phyloP scores from a whole-genome alignment of 2,888 invertebrate genomes.

The Calameuta filiformis region DNA sequence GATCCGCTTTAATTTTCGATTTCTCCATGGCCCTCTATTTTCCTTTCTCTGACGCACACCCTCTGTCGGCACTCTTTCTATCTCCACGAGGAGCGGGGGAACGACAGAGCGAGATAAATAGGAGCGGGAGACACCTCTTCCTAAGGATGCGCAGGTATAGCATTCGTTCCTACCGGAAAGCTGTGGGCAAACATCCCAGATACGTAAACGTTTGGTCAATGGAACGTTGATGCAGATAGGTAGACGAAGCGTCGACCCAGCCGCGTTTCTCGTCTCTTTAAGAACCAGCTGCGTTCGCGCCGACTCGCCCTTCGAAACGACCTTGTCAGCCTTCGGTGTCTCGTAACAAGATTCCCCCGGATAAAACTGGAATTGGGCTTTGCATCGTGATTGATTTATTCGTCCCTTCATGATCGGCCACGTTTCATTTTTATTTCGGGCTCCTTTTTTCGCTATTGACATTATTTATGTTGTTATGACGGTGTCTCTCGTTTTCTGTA shows the following conservation, averaged over 20 bases:
- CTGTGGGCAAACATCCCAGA: neutral
- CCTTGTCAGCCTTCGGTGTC: neutral
- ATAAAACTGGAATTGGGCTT: neutral
- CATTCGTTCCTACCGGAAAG: neutral
- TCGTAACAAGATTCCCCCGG: neutral
- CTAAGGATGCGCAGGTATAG: neutral
- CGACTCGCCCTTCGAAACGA: neutral
- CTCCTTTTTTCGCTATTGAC: neutral
- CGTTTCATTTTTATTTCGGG: neutral
- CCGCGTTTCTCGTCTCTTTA: neutral
- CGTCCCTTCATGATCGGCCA: neutral
- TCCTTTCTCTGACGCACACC: conserved; percentile 8
- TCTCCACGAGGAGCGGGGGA: neutral
- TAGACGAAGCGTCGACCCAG: neutral
- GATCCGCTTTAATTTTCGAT: conserved; percentile 17
- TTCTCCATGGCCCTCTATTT: conserved; percentile 10
- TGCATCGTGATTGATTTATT: neutral
- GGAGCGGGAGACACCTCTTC: neutral
- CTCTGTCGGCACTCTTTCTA: neutral
- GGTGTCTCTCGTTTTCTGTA: neutral
- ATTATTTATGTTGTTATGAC: neutral
- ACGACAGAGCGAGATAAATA: neutral
- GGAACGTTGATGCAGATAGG: neutral
- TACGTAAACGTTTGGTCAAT: neutral
- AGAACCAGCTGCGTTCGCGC: neutral